phyloP scores from a whole-genome alignment of 2,888 invertebrate species.

The Lordiphosa andalusiaca region DNA sequence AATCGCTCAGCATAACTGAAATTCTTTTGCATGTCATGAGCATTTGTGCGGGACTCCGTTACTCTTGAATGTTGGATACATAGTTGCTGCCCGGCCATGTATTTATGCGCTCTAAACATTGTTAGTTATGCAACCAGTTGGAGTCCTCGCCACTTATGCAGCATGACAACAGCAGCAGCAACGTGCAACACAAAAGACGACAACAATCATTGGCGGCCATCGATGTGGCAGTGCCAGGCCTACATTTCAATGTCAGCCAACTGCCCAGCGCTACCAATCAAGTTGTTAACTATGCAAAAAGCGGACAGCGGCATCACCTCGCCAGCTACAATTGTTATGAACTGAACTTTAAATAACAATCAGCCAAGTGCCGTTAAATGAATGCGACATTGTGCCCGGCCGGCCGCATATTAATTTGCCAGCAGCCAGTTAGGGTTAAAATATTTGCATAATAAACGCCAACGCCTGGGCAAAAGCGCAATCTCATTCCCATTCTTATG shows the following conservation, averaged over 20 bases:
- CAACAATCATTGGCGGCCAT: slow-evolving; percentile 74
- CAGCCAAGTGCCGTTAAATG: slow-evolving; percentile 73
- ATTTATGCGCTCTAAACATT: slow-evolving; percentile 72
- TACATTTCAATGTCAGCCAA: slow-evolving; percentile 73
- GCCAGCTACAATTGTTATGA: slow-evolving; percentile 58
- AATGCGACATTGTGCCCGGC: slow-evolving; percentile 65
- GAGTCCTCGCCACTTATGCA: slow-evolving; percentile 61
- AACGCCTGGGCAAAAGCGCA: slow-evolving; percentile 62
- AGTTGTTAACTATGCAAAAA: slow-evolving; percentile 69
- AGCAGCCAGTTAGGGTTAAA: slow-evolving; percentile 58
- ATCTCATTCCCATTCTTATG: slow-evolving; percentile 47
- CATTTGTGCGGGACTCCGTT: slow-evolving; percentile 69
- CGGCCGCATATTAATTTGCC: slow-evolving; percentile 61
- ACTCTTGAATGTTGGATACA: slow-evolving; percentile 43
- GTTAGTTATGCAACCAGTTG: slow-evolving; percentile 72
- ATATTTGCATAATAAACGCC: slow-evolving; percentile 73
- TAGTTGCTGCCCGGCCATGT: slow-evolving; percentile 45
- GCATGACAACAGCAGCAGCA: slow-evolving; percentile 58
- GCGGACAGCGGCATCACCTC: slow-evolving; percentile 37
- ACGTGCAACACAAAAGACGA: slow-evolving; percentile 31
- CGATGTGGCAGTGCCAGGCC: slow-evolving; percentile 58
- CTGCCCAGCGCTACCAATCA: slow-evolving; percentile 70
- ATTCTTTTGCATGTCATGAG: slow-evolving; percentile 71
- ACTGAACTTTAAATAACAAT: slow-evolving; percentile 72
- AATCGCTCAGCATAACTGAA: slow-evolving; percentile 58